These are phyloP conservation scores for Cheilosia pagana DNA, from an alignment of 2,888 invertebrate genomes.

Conservation along the genomic window DNA sequence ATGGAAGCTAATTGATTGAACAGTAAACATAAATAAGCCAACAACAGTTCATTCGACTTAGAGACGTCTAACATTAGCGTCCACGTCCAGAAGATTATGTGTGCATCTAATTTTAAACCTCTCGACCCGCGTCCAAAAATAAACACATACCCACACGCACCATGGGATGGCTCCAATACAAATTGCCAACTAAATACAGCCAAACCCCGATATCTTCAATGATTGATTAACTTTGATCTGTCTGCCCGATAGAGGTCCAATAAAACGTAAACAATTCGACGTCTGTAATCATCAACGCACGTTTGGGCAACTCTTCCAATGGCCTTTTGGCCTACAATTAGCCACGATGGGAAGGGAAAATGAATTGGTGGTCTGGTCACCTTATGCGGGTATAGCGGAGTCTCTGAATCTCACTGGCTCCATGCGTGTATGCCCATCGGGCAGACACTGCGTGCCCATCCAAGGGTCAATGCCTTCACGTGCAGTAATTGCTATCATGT, in stretches of 20 bases:
- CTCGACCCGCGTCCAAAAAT: conserved; percentile 32
- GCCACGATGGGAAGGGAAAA: conserved; percentile 20
- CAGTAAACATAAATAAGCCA: conserved; percentile 16
- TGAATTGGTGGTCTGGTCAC: conserved; percentile 29
- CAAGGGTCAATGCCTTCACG: conserved; percentile 59
- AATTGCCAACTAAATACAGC: conserved; percentile 18
- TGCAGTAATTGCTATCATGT: conserved; percentile 49
- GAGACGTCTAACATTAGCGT: conserved; percentile 8
- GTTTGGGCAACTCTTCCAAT: conserved; percentile 15
- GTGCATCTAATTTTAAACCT: conserved; percentile 39
- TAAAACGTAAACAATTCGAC: conserved; percentile 25
- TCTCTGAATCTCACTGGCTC: conserved; percentile 36
- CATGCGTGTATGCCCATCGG: conserved; percentile 37
- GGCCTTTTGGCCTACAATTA: conserved; percentile 52
- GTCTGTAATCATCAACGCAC: conserved; percentile 1
- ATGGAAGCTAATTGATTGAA: conserved; percentile 19
- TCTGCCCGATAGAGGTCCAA: conserved; percentile 38
- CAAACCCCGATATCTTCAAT: conserved; percentile 3
- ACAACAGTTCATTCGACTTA: neutral
- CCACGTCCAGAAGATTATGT: conserved; percentile 5
- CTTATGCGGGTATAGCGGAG: conserved; percentile 45
- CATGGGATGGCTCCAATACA: neutral
- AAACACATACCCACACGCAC: conserved; percentile 8
- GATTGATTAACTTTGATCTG: conserved; percentile 59
- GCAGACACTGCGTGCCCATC: conserved; percentile 7